Evolutionary conservation across 2,113 vertebrate genomes (phyloP), one percentile per base, ranked within the genome.

Genomic region (Triplophysa tibetana): DNA sequence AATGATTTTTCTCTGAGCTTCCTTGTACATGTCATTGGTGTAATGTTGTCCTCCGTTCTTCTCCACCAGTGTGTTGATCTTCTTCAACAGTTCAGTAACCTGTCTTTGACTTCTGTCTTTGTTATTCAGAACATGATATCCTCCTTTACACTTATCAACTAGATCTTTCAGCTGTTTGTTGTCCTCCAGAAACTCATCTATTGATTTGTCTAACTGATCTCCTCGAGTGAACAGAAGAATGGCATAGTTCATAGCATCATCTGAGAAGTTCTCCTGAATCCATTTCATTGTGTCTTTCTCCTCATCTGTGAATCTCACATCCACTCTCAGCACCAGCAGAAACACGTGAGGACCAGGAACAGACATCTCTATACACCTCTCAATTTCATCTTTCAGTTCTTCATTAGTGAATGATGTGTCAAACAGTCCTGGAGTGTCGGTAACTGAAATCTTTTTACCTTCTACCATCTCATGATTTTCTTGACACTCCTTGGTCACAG

Each of bases 391-490:
- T 16, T 77, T 68, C 0, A 91, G 66, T 7, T 92, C 88, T 11
- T 79, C 80, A 12, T 89, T 77, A 1, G 48, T 63, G 17, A 85
- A 52, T 8, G 63, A 76, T 0, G 91, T 92, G 19, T 94, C 88
- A 41, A 90, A 93, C 63, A 93, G 77, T 5, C 91, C 93, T 0
- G 93, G 93, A 1, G 90, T 94, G 75, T 94, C 93, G 16, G 90
- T 86, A 0, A 93, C 88, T 4, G 89, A 84, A 2, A 94, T 38
- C 1, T 2, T 11, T 14, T 23, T 77, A 5, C 75, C 48, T 21
- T 14, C 17, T 12, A 77, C 45, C 10, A 0, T 8, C 2, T 12
- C 50, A 0, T 50, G 45, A 24, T 67, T 10, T 54, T 21, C 38
- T 0, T 3, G 84, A 48, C 50, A 52, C 50, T 52, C 2, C 14